Evolutionary conservation across 2,113 vertebrate genomes (phyloP), one percentile per base, ranked within the genome.

Genomic region (Otolemur garnettii): DNA sequence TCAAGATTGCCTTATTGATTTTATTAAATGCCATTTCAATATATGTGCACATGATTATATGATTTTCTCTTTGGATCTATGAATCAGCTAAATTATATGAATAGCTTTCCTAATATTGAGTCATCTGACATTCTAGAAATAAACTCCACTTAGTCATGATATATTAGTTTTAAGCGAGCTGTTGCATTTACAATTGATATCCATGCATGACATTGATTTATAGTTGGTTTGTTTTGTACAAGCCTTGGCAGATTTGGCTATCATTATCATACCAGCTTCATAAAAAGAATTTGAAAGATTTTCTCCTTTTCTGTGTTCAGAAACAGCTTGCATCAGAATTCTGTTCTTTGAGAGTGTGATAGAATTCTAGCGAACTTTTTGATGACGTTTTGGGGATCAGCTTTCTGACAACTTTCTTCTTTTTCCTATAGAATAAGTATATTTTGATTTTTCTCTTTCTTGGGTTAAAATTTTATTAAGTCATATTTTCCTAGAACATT

Each of bases 371-470:
- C 22, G 64, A 86, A 86, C 60, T 59, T 50, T 35, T 22, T 80
- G 35, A 69, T 57, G 60, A 6, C 38, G 5, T 55, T 57, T 53
- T 68, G 28, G 33, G 33, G 22, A 5, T 55, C 33, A 33, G 26
- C 11, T 79, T 42, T 74, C 55, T 59, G 66, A 66, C 3, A 55
- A 59, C 5, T 21, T 24, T 62, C 17, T 24, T 59, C 33, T 59
- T 77, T 87, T 82, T 75, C 35, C 26, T 30, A 12, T 1, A 42
- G 11, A 26, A 75, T 35, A 69, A 33, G 21, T 7, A 12, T 38
- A 14, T 35, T 71, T 88, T 22, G 35, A 59, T 91, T 84, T 96
- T 80, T 69, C 57, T 59, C 80, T 53, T 64, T 92, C 66, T 30
- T 68, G 26, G 26, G 7, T 87, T 72, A 74, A 5, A 74, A 5